Evolutionary conservation across 2,113 vertebrate genomes (phyloP).

Genomic region (Ptychochromis oligacanthus): DNA sequence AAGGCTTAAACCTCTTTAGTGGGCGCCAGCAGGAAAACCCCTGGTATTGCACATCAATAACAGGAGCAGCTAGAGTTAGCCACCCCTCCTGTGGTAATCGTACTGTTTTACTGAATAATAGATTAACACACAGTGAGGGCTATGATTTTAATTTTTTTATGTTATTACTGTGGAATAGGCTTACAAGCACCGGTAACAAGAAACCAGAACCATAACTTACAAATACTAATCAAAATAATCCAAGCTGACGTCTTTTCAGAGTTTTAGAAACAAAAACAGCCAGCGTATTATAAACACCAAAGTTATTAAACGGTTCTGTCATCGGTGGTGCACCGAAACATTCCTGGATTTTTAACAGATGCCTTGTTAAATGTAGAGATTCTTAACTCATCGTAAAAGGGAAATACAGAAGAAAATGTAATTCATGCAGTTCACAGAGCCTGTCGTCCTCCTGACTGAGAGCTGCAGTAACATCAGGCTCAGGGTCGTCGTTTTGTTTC

Average conservation of each 20-base stretch:
- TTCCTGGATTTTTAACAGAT: background rate
- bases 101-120: background rate
- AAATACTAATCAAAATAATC: no score
- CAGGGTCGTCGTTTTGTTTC: no score
- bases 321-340: no score
- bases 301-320: background rate
- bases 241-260: no score
- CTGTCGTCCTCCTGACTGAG: background rate
- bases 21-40: no score
- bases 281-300: no score
- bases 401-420: no score
- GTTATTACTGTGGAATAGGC: background rate
- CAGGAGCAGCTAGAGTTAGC: background rate
- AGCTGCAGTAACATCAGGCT: no score
- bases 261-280: no score
- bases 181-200: no score
- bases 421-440: background rate
- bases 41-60: background rate
- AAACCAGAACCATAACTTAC: no score
- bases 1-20: no score
- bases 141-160: background rate
- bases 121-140: fast-evolving
- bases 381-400: background rate
- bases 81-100: background rate
- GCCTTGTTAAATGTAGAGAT: background rate